Percentiles rank a stretch among this genome's conserved stretches.
Conservation (phyloP, 2,797 vertebrate species). For the Tokudaia tokunoshimensis region DNA sequence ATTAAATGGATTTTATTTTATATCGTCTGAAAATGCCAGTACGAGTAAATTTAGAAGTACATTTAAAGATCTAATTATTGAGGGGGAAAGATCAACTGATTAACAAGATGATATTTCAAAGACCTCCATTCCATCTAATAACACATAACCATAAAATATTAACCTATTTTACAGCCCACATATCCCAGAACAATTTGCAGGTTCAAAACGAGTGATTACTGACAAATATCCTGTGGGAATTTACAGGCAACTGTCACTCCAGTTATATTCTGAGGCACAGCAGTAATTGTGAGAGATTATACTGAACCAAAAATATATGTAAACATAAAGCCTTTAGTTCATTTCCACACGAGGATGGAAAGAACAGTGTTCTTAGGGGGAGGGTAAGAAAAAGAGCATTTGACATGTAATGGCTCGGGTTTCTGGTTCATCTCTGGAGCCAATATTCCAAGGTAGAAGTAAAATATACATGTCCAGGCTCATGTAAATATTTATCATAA, state of each 20-base stretch:
- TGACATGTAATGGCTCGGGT: background rate
- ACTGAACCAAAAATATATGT: constrained; percentile 45
- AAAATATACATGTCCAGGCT: background rate
- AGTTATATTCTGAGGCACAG: background rate
- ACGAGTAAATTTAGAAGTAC: constrained; percentile 81
- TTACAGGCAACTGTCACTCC: constrained; percentile 34
- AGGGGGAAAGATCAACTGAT: constrained; percentile 82
- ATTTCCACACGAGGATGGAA: background rate
- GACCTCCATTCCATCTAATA: constrained; percentile 51
- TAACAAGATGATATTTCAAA: constrained; percentile 76
- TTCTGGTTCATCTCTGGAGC: background rate
- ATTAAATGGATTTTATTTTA: constrained; percentile 77
- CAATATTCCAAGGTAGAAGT: background rate
- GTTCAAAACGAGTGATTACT: constrained; percentile 37
- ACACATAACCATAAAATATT: constrained; percentile 70
- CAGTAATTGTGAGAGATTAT: background rate
- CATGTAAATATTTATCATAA: constrained; percentile 13
- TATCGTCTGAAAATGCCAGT: constrained; percentile 82
- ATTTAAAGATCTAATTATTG: constrained; percentile 77
- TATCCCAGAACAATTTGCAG: constrained; percentile 60
- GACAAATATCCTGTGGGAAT: constrained; percentile 39
- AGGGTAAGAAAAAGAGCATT: background rate
- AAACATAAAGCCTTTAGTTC: constrained; percentile 51
- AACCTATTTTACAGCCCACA: constrained; percentile 63
- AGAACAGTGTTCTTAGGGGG: background rate